A percentile compares a stretch with the other conserved stretches of the same genome.
phyloP scores from a whole-genome alignment of 2,797 vertebrate species.

The Tokudaia muenninki region DNA sequence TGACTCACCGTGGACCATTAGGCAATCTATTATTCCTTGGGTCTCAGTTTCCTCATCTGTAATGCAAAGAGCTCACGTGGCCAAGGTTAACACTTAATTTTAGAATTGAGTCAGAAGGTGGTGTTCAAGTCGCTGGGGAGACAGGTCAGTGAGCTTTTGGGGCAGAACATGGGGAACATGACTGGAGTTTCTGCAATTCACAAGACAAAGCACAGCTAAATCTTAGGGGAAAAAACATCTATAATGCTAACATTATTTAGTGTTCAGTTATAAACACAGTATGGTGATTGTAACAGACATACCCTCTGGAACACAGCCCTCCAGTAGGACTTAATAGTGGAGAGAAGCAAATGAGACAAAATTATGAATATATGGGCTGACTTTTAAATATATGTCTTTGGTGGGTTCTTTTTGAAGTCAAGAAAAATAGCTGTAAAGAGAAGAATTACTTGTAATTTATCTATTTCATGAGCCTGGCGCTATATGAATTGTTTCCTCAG shows the following conservation, averaged over 20 bases:
- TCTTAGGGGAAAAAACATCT: neutral
- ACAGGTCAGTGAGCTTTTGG: neutral
- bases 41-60: neutral
- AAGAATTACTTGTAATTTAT: conserved; percentile 74
- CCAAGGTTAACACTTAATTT: neutral
- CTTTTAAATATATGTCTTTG: conserved; percentile 53
- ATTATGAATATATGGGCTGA: conserved; percentile 43
- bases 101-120: neutral
- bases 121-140: neutral
- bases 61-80: neutral
- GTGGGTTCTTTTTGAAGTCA: conserved; percentile 66
- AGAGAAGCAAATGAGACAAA: conserved; percentile 37
- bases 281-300: neutral
- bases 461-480: conserved; percentile 57
- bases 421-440: conserved; percentile 64
- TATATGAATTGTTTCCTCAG: conserved; percentile 55
- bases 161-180: neutral
- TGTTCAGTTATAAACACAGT: neutral
- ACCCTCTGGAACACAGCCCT: neutral
- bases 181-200: neutral
- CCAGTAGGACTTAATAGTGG: neutral
- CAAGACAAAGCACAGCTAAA: neutral
- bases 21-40: neutral
- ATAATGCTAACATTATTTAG: neutral
- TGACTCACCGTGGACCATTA: neutral